These are phyloP conservation scores for Heterotilapia buettikoferi DNA, from an alignment of 2,113 vertebrate genomes.

Conservation along the genomic window DNA sequence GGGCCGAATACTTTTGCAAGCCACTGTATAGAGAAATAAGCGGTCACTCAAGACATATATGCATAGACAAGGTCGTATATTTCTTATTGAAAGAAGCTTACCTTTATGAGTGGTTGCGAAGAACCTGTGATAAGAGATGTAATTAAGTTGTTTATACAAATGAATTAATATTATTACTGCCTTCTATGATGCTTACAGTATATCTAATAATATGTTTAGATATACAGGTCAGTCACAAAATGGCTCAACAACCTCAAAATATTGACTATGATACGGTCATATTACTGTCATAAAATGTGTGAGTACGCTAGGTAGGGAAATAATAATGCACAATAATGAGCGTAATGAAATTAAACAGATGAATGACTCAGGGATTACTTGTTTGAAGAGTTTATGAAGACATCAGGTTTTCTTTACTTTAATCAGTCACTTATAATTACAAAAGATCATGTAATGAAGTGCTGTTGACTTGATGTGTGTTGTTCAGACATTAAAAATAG, in stretches of 20 bases:
- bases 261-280: background rate
- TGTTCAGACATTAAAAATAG: background rate
- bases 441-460: background rate
- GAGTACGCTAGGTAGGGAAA: background rate
- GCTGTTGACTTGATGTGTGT: background rate
- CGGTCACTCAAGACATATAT: background rate
- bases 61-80: background rate
- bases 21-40: background rate
- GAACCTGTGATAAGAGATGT: background rate
- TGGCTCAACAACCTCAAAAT: background rate
- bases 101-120: background rate
- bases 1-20: accelerated
- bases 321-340: background rate
- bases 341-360: background rate
- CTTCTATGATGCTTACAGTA: background rate
- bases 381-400: background rate
- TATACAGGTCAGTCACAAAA: background rate
- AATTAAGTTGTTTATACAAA: background rate
- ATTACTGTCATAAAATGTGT: background rate
- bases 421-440: background rate
- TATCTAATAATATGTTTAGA: background rate
- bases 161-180: background rate
- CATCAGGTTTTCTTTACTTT: background rate
- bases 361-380: background rate
- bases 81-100: background rate